These are phyloP conservation scores for Hypolimnas misippus DNA, from an alignment of 2,888 invertebrate genomes.

Conservation along the genomic window DNA sequence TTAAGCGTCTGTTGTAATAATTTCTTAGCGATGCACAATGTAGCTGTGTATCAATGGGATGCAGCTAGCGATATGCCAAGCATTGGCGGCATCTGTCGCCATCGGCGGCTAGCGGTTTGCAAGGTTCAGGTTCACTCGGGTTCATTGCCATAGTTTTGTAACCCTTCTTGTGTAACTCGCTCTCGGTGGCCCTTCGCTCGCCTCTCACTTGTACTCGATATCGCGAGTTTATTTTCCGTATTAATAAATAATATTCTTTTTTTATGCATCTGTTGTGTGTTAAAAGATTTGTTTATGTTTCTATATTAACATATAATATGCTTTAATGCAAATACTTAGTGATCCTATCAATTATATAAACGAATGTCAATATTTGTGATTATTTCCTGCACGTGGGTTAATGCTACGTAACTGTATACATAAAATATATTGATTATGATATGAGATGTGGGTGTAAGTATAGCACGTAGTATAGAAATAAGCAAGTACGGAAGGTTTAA, in stretches of 20 bases:
- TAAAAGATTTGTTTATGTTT: background rate
- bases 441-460: too few relatives aligned
- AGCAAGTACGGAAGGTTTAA: conserved; percentile 75
- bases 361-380: background rate
- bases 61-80: conserved; percentile 41
- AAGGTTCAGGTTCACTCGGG: conserved; percentile 81
- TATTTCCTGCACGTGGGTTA: background rate
- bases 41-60: conserved; percentile 33
- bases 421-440: too few relatives aligned
- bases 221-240: conserved; percentile 48
- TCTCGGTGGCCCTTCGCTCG: conserved; percentile 70
- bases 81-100: conserved; percentile 64
- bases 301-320: too few relatives aligned
- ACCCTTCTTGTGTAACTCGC: conserved; percentile 84
- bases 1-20: background rate
- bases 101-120: conserved; percentile 79
- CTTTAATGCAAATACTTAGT: background rate
- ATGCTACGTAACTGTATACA: background rate
- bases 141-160: conserved; percentile 85
- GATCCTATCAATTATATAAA: background rate
- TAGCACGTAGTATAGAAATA: conserved; percentile 37
- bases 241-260: conserved; percentile 27
- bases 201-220: conserved; percentile 79
- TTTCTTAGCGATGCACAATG: conserved; percentile 17
- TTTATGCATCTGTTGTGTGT: conserved; percentile 5